Conservation (phyloP, 2,888 invertebrate species). For the Epirrhoe tristata region DNA sequence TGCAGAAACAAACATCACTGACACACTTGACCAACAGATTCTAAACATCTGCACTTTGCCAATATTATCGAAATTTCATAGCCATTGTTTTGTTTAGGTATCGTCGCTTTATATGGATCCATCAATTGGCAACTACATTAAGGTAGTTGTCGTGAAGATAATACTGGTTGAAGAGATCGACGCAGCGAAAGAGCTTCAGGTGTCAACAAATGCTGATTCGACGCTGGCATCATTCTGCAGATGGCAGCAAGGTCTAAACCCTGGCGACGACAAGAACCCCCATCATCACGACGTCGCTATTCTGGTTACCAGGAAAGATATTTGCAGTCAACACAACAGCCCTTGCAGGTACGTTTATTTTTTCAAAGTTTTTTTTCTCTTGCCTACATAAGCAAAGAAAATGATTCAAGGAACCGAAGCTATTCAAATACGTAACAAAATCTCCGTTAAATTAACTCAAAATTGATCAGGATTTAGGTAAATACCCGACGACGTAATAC, state of each 20-base stretch:
- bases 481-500: slow-evolving; percentile 33
- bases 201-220: slow-evolving; percentile 92
- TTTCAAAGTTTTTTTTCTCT: background rate
- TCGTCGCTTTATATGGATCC: slow-evolving; percentile 94
- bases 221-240: slow-evolving; percentile 94
- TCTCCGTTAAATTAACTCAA: slow-evolving; percentile 32
- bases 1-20: slow-evolving; percentile 24
- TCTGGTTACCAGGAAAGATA: slow-evolving; percentile 92
- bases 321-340: slow-evolving; percentile 86
- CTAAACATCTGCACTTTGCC: background rate
- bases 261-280: slow-evolving; percentile 91
- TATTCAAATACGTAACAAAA: slow-evolving; percentile 27
- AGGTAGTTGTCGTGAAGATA: slow-evolving; percentile 95
- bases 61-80: background rate
- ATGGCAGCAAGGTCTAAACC: slow-evolving; percentile 92
- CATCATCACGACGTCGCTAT: slow-evolving; percentile 96
- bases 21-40: slow-evolving; percentile 8
- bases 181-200: slow-evolving; percentile 87
- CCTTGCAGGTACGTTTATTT: slow-evolving; percentile 81
- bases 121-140: slow-evolving; percentile 95
- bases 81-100: slow-evolving; percentile 71
- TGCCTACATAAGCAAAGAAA: background rate
- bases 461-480: slow-evolving; percentile 33
- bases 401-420: slow-evolving; percentile 16
- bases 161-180: slow-evolving; percentile 89